Evolutionary conservation across 2,797 vertebrate species (phyloP).

Genomic region (Intellagama lesueurii): DNA sequence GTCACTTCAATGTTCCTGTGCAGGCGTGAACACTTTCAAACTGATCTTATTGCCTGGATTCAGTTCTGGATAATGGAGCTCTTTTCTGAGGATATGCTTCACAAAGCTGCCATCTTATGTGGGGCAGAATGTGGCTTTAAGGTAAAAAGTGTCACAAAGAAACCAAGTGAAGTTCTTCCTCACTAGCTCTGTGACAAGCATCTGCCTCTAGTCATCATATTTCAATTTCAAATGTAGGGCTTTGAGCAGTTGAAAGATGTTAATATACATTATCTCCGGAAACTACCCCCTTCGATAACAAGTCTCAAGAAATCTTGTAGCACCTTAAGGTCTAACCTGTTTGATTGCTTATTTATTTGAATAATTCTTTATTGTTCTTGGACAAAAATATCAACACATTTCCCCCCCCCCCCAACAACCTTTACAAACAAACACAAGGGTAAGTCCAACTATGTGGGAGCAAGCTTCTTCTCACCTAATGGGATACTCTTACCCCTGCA

Average conservation of each 20-base stretch:
- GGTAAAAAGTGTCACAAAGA: neutral
- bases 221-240: neutral
- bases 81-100: neutral
- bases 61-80: neutral
- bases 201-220: no score
- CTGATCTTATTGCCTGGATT: neutral
- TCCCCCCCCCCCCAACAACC: no score
- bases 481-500: neutral
- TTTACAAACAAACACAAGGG: no score
- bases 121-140: neutral
- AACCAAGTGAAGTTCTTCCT: neutral
- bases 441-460: neutral
- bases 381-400: no score
- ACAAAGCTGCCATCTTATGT: neutral
- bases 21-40: neutral
- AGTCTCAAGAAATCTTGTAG: neutral
- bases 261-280: neutral
- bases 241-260: neutral
- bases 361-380: neutral
- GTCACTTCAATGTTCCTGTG: neutral
- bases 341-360: neutral
- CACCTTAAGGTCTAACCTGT: neutral
- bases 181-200: neutral
- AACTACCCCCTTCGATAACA: neutral
- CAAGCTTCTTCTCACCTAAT: neutral